Percentiles rank a stretch among this genome's conserved stretches.
phyloP scores from a whole-genome alignment of 2,113 vertebrate species.

The Sakesphorus luctuosus region DNA sequence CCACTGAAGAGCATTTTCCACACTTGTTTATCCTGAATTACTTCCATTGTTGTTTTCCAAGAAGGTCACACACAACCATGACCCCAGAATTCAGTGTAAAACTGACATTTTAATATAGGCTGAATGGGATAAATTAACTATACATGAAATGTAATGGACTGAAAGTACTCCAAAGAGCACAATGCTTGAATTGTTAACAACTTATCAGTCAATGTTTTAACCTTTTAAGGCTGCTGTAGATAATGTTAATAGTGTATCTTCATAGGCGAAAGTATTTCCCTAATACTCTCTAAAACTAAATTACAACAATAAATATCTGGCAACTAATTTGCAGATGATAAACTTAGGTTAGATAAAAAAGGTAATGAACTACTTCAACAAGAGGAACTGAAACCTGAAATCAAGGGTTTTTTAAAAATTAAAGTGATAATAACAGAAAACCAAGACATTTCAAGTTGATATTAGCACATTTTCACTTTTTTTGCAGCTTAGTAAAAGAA shows the following conservation, averaged over 20 bases:
- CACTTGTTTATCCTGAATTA: constrained; percentile 46
- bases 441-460: neutral
- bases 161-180: neutral
- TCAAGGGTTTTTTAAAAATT: neutral
- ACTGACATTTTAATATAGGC: constrained; percentile 38
- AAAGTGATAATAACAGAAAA: neutral
- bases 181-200: constrained; percentile 13
- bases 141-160: constrained; percentile 16
- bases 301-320: neutral
- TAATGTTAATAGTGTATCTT: neutral
- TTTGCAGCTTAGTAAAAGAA: neutral
- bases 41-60: constrained; percentile 13
- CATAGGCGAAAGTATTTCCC: neutral
- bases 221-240: neutral
- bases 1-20: constrained; percentile 34
- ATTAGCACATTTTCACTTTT: neutral
- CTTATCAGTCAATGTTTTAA: neutral
- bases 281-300: neutral
- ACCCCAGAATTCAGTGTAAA: constrained; percentile 52
- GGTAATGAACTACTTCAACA: neutral
- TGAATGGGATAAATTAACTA: constrained; percentile 51
- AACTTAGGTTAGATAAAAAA: neutral
- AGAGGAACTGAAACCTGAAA: neutral
- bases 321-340: neutral
- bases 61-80: constrained; percentile 21